phyloP scores from a whole-genome alignment of 2,888 invertebrate genomes.

The Carcina quercana region DNA sequence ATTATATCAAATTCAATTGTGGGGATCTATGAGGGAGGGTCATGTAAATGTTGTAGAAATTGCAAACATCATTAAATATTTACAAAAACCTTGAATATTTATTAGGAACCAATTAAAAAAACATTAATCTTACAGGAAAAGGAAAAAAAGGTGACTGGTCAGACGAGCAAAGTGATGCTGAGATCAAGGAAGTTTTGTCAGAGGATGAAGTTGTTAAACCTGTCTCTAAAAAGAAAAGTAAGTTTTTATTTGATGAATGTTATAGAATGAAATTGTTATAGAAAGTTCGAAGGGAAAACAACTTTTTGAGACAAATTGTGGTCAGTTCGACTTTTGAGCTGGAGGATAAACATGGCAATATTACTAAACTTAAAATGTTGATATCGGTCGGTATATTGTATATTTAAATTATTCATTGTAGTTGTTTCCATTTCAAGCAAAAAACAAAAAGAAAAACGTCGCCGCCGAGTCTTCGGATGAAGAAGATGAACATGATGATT shows the following conservation, averaged over 20 bases:
- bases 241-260: no score
- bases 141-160: constrained; percentile 74
- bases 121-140: constrained; percentile 57
- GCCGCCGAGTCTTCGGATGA: constrained; percentile 71
- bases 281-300: no score
- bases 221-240: constrained; percentile 64
- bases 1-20: no score
- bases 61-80: no score
- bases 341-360: no score
- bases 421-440: constrained; percentile 41
- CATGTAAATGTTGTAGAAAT: no score
- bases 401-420: constrained; percentile 3
- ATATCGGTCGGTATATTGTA: neutral
- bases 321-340: no score
- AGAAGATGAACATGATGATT: constrained; percentile 53
- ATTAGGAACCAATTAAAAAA: no score
- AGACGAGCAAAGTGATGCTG: constrained; percentile 65
- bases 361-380: neutral
- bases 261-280: no score
- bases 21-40: no score
- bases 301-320: no score
- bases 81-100: no score
- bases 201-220: constrained; percentile 58
- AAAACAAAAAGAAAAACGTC: constrained; percentile 58
- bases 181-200: constrained; percentile 52